Percentiles rank a stretch among this genome's conserved stretches.
Conservation (phyloP, 2,888 invertebrate species). For the Hirtodrosophila duncani region DNA sequence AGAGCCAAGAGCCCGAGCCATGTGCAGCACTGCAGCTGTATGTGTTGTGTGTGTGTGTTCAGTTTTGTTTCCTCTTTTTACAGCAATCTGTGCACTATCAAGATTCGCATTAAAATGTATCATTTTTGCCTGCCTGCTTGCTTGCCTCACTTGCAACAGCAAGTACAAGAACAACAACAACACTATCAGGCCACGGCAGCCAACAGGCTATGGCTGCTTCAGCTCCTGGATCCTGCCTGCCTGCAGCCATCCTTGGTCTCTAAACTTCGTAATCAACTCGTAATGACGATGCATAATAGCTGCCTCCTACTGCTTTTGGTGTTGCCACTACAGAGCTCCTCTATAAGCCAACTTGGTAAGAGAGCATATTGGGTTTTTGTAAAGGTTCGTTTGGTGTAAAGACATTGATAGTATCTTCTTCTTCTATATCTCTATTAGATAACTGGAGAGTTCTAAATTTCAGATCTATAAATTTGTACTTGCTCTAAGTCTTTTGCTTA, state of each 20-base stretch:
- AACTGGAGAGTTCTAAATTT: too few species aligned
- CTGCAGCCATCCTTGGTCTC: slow-evolving; percentile 47
- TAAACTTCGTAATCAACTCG: slow-evolving; percentile 68
- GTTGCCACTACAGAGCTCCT: slow-evolving; percentile 25
- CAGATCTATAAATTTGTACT: too few species aligned
- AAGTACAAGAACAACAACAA: slow-evolving; percentile 22
- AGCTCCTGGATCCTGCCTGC: slow-evolving; percentile 11
- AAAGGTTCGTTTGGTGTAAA: too few species aligned
- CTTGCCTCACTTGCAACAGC: slow-evolving; percentile 53
- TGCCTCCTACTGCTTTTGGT: slow-evolving; percentile 32
- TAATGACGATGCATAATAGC: slow-evolving; percentile 68
- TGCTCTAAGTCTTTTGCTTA: too few species aligned
- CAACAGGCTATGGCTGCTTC: slow-evolving; percentile 13
- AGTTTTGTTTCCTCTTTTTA: slow-evolving; percentile 72
- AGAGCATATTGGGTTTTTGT: too few species aligned
- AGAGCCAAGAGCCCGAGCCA: too few species aligned
- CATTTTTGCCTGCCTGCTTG: slow-evolving; percentile 68
- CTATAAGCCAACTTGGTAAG: not conserved
- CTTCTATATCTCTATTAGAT: too few species aligned
- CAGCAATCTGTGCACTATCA: slow-evolving; percentile 73
- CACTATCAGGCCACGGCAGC: slow-evolving; percentile 13
- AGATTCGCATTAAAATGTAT: slow-evolving; percentile 78
- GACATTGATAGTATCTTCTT: too few species aligned
- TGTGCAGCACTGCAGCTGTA: slow-evolving; percentile 32
- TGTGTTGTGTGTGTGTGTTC: slow-evolving; percentile 17